Base-by-base conservation (phyloP, 2,113 vertebrate species). In the Ceyx melanurus region DNA sequence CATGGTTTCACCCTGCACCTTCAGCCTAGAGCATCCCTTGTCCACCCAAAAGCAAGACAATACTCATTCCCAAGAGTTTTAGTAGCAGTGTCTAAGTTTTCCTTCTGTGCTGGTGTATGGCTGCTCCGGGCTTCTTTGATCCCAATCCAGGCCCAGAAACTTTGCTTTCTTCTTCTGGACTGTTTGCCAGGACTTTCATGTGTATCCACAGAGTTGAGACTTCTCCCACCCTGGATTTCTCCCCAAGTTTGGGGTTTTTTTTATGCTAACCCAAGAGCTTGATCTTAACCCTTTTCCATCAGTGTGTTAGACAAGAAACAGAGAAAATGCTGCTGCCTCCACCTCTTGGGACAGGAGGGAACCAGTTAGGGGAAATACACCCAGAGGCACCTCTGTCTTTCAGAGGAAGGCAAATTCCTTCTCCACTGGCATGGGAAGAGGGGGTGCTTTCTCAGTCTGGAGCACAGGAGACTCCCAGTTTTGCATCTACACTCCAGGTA, bases 91-190 rank as follows among this genome's bases (percentile, higher is more conserved):
- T 82, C 43, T 57, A 31, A 22, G 64, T 82, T 58, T 85, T 92
- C 43, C 31, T 75, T 18, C 45, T 85, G 54, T 73, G 92, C 54
- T 65, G 66, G 79, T 1, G 3, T 14, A 20, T 73, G 79, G 79
- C 85, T 92, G 81, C 42, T 91, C 62, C 35, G 50, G 18, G 21
- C 82, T 94, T 76, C 82, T 94, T 93, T 87, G 84, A 95, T 92
- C 65, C 23, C 8, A 31, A 28, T 86, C 64, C 83, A 92, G 83
- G 43, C 68, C 37, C 74, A 25, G 74, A 83, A 88, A 71, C 48
- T 46, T 71, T 82, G 77, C 77, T 40, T 89, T 16, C 12, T 8
- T 77, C 26, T 61, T 89, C 82, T 92, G 91, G 62, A 64, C 4
- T 68, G 58, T 61, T 68, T 81, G 78, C 84, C 66, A 76, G 66